phyloP scores from a whole-genome alignment of 1,140 invertebrate species.

The Anastrepha ludens region DNA sequence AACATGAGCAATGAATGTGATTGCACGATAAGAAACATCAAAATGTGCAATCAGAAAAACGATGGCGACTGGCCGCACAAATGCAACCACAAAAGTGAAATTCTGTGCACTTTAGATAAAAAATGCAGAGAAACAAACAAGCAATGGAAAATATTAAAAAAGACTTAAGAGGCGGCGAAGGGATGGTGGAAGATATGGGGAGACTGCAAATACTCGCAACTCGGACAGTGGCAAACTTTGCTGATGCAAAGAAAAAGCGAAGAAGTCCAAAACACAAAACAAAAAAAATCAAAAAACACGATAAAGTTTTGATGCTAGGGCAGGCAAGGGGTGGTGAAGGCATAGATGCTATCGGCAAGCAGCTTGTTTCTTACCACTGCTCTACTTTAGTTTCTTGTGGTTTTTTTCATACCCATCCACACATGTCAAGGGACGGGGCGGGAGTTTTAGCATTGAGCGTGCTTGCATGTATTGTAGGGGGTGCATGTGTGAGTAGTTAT shows the following conservation, averaged over 20 bases:
- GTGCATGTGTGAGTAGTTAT: background rate
- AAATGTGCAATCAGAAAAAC: slow-evolving; percentile 35
- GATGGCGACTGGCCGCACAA: background rate
- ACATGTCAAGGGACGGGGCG: background rate
- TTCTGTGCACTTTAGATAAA: background rate
- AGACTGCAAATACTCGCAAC: slow-evolving; percentile 1
- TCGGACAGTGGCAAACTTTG: slow-evolving; percentile 15
- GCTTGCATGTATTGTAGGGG: background rate
- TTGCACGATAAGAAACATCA: slow-evolving; percentile 24
- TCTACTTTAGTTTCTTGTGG: background rate
- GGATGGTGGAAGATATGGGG: background rate
- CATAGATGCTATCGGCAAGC: slow-evolving; percentile 1
- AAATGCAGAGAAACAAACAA: background rate
- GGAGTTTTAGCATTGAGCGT: background rate
- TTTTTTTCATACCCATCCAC: background rate
- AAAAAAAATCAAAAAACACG: too few species aligned
- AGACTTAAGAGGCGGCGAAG: background rate
- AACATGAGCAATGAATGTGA: slow-evolving; percentile 31
- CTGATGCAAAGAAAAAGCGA: slow-evolving; percentile 17
- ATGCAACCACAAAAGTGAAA: slow-evolving; percentile 30
- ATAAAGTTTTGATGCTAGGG: background rate
- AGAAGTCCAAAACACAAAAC: background rate
- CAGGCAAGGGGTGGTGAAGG: background rate
- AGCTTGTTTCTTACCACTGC: background rate
- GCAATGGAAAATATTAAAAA: background rate